These are phyloP conservation scores for Cossypha niveicapilla DNA, from an alignment of 2,797 vertebrate species.

Conservation along the genomic window DNA sequence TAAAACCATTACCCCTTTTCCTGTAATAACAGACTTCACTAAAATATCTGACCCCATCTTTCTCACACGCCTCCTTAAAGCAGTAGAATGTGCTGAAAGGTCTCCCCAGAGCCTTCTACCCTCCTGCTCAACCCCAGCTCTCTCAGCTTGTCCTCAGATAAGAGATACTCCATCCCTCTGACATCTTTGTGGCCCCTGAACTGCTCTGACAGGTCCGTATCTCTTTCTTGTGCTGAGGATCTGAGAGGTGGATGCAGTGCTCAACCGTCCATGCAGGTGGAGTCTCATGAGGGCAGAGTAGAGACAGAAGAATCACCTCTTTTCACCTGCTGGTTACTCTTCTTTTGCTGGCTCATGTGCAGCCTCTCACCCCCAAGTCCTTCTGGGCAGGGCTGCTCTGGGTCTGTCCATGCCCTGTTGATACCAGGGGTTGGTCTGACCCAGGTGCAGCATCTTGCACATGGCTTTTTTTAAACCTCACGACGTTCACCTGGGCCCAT, in stretches of 20 bases:
- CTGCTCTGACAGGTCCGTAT: accelerated
- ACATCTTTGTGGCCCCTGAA: neutral
- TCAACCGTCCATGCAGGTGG: neutral
- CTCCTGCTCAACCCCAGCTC: neutral
- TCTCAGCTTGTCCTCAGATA: neutral
- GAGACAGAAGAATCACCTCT: neutral
- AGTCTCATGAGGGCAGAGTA: neutral
- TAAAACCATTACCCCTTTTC: neutral
- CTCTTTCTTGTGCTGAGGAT: neutral
- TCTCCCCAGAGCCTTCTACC: neutral
- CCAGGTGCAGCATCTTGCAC: too few relatives aligned
- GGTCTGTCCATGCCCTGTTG: neutral
- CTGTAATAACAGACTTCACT: neutral
- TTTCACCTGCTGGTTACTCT: neutral
- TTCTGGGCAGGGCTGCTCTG: neutral
- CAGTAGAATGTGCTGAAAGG: neutral
- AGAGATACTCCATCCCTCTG: neutral
- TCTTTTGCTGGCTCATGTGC: neutral
- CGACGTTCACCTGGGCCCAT: accelerated
- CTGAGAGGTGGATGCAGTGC: neutral
- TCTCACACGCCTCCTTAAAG: neutral
- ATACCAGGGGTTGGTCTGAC: accelerated
- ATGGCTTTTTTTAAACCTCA: neutral
- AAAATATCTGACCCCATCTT: neutral
- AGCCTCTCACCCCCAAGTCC: neutral